Conservation (phyloP, 2,113 vertebrate species). For the Cyprinus carpio region DNA sequence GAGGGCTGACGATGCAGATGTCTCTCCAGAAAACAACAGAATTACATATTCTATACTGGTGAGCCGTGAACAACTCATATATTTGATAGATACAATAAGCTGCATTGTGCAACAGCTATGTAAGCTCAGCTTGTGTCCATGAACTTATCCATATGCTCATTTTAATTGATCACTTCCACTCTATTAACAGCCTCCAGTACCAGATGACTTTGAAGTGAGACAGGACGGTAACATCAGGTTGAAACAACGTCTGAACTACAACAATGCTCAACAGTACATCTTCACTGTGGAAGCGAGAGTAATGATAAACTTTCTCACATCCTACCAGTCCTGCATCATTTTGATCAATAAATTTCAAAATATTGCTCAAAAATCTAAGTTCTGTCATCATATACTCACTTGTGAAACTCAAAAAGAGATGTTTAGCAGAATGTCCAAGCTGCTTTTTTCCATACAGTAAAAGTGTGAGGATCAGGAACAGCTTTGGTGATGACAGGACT, state of each 20-base stretch:
- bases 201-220: constrained; percentile 69
- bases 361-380: neutral
- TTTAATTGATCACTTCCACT: neutral
- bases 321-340: neutral
- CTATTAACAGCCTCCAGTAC: constrained; percentile 64
- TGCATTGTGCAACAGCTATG: neutral
- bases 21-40: constrained; percentile 50
- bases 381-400: neutral
- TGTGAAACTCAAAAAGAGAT: neutral
- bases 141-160: neutral
- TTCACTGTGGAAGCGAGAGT: constrained; percentile 76
- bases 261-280: constrained; percentile 63
- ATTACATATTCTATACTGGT: constrained; percentile 73
- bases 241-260: constrained; percentile 74
- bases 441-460: neutral
- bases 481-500: neutral
- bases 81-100: no score
- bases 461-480: neutral
- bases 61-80: constrained; percentile 20
- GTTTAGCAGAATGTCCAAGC: neutral
- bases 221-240: constrained; percentile 69
- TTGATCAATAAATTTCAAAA: neutral
- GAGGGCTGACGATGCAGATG: constrained; percentile 71
- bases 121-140: neutral
- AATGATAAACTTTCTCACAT: constrained; percentile 18